Evolutionary conservation across 2,797 vertebrate genomes (phyloP), one percentile per base, ranked within the genome.

Genomic region (Vireo griseus): DNA sequence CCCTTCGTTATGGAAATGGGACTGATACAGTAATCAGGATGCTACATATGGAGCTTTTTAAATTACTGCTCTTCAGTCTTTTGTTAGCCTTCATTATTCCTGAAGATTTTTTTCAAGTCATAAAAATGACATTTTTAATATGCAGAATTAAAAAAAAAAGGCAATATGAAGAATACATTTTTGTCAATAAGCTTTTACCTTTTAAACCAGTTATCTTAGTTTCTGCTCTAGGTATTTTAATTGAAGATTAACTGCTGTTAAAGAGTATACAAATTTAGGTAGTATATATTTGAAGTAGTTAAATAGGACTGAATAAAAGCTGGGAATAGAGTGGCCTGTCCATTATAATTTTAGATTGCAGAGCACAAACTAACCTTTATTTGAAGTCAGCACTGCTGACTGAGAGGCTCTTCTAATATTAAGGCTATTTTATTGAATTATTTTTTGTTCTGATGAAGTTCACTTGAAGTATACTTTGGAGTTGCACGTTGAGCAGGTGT

Each of bases 81-180:
- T 98, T 98, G 97, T 98, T 98, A 97, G 42, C 95, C 87, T 97
- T 97, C 97, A 97, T 98, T 98, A 98, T 98, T 97, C 96, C 88
- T 86, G 84, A 90, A 95, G 96, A 96, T 95, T 89, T 94, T 95
- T 91, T 96, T 95, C 91, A 86, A 96, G 91, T 95, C 96, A 94
- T 96, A 98, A 98, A 98, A 98, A 98, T 98, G 97, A 97, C 96
- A 98, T 97, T 98, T 98, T 98, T 97, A 98, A 98, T 98, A 98
- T 97, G 96, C 97, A 97, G 96, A 96, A 82, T 97, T 97, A 5
- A 31, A 71, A 97, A 96, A 97, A 96, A 96, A 97, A 97, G 92
- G 97, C 95, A 97, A 92, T 97, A 95, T 71, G 95, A 97, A 96
- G 96, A 97, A 94, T 96, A 97, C 94, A 5, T 96, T 97, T 97